These are phyloP conservation scores for Drosophila aff. DNA, from an alignment of 1,140 invertebrate species.

Conservation along the genomic window DNA sequence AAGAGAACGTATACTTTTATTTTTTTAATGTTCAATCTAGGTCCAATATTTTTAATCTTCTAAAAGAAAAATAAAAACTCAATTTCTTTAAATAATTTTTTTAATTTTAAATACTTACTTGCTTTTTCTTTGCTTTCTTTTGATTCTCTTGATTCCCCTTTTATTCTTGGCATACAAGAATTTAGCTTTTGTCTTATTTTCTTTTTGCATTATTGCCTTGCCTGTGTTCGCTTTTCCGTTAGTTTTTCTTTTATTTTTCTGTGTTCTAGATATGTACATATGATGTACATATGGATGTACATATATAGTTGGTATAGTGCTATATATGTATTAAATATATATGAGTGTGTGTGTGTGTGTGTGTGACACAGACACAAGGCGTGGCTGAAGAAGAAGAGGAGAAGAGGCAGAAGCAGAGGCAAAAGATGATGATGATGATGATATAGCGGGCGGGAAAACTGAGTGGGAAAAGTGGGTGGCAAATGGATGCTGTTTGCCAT, in stretches of 20 bases:
- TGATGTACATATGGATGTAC: slow-evolving; percentile 1
- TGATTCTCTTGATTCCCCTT: slow-evolving; percentile 9
- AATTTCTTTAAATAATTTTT: neutral
- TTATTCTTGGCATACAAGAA: slow-evolving; percentile 26
- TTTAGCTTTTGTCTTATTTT: slow-evolving; percentile 2
- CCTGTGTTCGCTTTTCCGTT: slow-evolving; percentile 22
- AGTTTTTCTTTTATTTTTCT: slow-evolving; percentile 55
- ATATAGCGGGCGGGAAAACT: slow-evolving; percentile 1
- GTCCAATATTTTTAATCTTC: no score
- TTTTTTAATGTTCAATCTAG: no score
- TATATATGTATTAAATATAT: slow-evolving; percentile 2
- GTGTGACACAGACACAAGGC: slow-evolving; percentile 50
- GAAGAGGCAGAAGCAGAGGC: slow-evolving; percentile 1
- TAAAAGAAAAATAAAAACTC: neutral
- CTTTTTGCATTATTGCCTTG: slow-evolving; percentile 8
- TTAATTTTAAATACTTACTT: neutral
- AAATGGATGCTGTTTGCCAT: slow-evolving; percentile 17
- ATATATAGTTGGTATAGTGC: slow-evolving; percentile 37
- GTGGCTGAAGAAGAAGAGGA: slow-evolving; percentile 28
- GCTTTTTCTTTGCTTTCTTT: neutral
- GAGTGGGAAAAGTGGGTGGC: slow-evolving; percentile 5
- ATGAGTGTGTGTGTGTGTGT: neutral
- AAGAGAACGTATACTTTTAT: no score
- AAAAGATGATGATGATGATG: slow-evolving; percentile 12
- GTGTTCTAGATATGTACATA: slow-evolving; percentile 14